Evolutionary conservation across 2,797 vertebrate species (phyloP), one percentile per base, ranked within the genome.

Genomic region (Megaceryle alcyon): DNA sequence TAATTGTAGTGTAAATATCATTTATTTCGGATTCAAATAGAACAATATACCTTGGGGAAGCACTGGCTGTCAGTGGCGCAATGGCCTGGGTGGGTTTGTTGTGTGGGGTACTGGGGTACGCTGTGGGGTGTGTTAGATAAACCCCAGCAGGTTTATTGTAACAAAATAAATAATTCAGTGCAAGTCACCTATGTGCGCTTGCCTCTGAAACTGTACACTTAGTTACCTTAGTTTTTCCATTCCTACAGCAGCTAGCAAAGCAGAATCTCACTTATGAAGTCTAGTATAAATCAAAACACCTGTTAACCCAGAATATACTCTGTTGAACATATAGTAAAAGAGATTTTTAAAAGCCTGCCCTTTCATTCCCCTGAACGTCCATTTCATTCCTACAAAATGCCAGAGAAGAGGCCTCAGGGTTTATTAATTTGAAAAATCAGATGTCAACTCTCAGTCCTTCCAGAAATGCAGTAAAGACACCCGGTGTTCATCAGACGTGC

Each of bases 381-480:
- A 46, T 29, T 7, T 51, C 26, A 51, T 28, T 10, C 49, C 49
- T 51, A 9, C 17, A 26, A 51, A 51, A 51, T 51, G 14, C 49
- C 49, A 3, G n/a, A 5, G 54, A 43, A 18, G 54, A 28, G 22
- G 14, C 20, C 2, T 26, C 29, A 7, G 48, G 33, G 22, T 35
- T 41, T 39, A 7, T 37, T 16, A 18, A 12, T 37, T 37, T 4
- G 39, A 15, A 43, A 72, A 80, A 68, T 60, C 46, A 64, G 37
- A 3, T 4, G 2, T 5, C 7, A 7, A 1, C 20, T 4, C 35
- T 39, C 23, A 3, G 6, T 29, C 25, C 14, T 21, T 44, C 4
- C 6, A 25, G 44, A 54, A 48, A 26, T 4, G 6, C 4, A 2
- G 22, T 2, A 3, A 3, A 3, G 21, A 10, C 3, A 3, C 2